phyloP scores from a whole-genome alignment of 2,797 vertebrate species.

The Danio aesculapii region DNA sequence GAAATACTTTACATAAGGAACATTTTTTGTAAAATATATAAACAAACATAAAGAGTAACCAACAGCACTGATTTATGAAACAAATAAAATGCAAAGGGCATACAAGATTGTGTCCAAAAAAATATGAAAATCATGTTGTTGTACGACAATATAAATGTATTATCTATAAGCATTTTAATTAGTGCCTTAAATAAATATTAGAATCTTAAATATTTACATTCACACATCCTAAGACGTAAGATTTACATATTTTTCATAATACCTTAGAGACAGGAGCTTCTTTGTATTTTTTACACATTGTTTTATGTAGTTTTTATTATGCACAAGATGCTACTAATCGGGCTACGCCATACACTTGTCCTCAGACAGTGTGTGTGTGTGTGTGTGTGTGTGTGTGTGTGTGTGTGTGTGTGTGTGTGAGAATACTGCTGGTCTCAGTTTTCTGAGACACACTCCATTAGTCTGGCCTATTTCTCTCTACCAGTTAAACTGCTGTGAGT shows the following conservation, averaged over 20 bases:
- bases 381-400: no score
- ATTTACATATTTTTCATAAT: not conserved
- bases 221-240: not conserved
- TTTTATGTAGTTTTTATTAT: not conserved
- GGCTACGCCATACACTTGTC: not conserved
- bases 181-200: not conserved
- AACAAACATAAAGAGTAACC: no score
- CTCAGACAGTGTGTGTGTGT: not conserved
- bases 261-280: not conserved
- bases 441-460: slow-evolving; percentile 59
- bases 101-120: no score
- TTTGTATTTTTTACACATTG: not conserved
- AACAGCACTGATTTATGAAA: no score
- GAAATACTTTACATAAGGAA: no score
- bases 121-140: no score
- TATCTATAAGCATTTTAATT: no score
- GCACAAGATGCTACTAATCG: slow-evolving; percentile 14
- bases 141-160: no score
- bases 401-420: no score
- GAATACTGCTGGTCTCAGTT: slow-evolving; percentile 14
- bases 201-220: not conserved
- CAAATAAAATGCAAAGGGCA: no score
- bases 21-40: no score
- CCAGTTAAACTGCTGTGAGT: not conserved
- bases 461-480: slow-evolving; percentile 15